Evolutionary conservation across 2,797 vertebrate species (phyloP).

Genomic region (Anas flavirostris): DNA sequence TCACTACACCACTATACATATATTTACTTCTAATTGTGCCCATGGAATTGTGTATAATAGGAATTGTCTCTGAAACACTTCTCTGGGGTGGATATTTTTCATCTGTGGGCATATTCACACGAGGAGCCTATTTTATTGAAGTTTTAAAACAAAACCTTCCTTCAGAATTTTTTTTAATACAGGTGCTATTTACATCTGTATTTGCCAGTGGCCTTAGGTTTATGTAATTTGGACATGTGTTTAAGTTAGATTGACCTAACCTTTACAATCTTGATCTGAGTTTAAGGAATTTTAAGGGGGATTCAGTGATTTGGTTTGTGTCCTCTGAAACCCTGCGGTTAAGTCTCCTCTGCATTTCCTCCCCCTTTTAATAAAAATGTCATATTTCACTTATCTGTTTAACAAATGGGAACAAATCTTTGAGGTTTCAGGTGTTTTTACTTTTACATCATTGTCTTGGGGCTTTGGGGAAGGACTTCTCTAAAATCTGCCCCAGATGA

Average conservation of each 20-base stretch:
- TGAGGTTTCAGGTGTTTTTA: neutral
- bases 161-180: neutral
- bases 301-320: neutral
- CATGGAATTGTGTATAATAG: neutral
- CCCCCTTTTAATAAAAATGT: neutral
- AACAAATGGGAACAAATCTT: neutral
- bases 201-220: neutral
- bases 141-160: neutral
- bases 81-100: neutral
- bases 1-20: neutral
- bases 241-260: neutral
- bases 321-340: neutral
- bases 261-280: neutral
- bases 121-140: neutral
- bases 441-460: too few relatives aligned
- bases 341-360: neutral
- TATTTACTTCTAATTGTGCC: neutral
- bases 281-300: neutral
- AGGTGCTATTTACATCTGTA: neutral
- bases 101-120: neutral
- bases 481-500: neutral
- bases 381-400: neutral
- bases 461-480: neutral
- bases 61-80: neutral
- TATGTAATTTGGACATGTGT: neutral